These are phyloP conservation scores for Larimichthys crocea DNA, from an alignment of 2,113 vertebrate species.

Conservation along the genomic window DNA sequence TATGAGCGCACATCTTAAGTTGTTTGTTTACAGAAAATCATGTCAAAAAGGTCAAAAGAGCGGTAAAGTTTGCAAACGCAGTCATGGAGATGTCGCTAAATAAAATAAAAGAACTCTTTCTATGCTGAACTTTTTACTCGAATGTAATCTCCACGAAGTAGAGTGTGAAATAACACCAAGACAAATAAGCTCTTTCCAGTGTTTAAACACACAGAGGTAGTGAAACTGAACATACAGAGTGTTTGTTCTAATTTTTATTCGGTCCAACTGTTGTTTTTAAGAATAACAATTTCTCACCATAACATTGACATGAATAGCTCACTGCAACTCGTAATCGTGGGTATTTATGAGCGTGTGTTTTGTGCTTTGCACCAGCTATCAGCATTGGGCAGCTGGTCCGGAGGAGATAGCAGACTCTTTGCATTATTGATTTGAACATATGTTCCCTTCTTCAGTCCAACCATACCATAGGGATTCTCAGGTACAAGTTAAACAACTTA, in stretches of 20 bases:
- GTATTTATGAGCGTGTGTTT: constrained; percentile 44
- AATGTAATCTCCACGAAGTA: neutral
- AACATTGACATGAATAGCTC: constrained; percentile 47
- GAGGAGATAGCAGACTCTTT: constrained; percentile 56
- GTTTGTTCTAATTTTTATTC: constrained; percentile 69
- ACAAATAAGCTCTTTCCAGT: neutral
- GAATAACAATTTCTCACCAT: constrained; percentile 46
- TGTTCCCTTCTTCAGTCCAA: constrained; percentile 51
- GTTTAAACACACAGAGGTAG: constrained; percentile 25
- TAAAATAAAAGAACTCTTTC: constrained; percentile 1
- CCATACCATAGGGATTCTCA: constrained; percentile 38
- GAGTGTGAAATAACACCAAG: constrained; percentile 5
- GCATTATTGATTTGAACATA: constrained; percentile 66
- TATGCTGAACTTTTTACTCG: neutral
- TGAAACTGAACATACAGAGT: constrained; percentile 40
- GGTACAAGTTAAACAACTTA: constrained; percentile 49
- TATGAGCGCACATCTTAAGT: neutral
- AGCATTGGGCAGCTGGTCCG: constrained; percentile 58
- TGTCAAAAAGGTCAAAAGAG: neutral
- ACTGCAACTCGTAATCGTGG: constrained; percentile 31
- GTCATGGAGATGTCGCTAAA: neutral
- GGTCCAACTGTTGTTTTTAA: constrained; percentile 40
- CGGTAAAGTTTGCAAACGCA: neutral
- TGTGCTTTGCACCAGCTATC: constrained; percentile 71
- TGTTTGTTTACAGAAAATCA: neutral